Percentiles rank a stretch among this genome's conserved stretches.
Conservation (phyloP, 2,888 invertebrate species). For the Heliconius hortense region DNA sequence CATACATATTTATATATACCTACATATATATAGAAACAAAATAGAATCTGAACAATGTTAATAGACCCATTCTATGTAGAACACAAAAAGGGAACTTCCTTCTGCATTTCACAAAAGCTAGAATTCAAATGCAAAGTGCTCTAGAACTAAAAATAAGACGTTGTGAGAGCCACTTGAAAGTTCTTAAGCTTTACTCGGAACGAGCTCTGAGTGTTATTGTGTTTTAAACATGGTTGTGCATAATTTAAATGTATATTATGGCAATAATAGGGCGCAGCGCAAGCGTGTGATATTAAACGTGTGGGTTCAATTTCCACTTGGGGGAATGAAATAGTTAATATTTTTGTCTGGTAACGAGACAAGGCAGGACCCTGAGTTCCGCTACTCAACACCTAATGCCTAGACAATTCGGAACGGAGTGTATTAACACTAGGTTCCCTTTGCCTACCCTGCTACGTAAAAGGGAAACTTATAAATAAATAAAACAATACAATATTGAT, state of each 20-base stretch:
- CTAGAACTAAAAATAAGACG: conserved; percentile 48
- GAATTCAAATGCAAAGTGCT: conserved; percentile 39
- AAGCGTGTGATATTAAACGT: too few species aligned
- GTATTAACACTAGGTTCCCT: too few species aligned
- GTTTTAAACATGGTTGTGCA: neutral
- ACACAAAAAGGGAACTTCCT: conserved; percentile 15
- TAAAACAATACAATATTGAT: too few species aligned
- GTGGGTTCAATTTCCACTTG: neutral
- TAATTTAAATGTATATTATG: neutral
- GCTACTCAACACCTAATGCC: too few species aligned
- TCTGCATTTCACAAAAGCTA: conserved; percentile 23
- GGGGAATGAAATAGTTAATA: neutral
- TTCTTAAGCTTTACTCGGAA: conserved; percentile 27
- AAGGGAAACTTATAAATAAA: too few species aligned
- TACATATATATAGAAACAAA: neutral
- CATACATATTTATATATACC: too few species aligned
- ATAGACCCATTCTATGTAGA: conserved; percentile 9
- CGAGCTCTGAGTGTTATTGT: conserved; percentile 1
- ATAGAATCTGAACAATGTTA: conserved; percentile 6
- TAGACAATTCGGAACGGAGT: too few species aligned
- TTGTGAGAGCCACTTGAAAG: conserved; percentile 17
- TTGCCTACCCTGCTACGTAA: too few species aligned
- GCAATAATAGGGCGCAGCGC: neutral
- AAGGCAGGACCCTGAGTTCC: too few species aligned
- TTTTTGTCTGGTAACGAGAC: too few species aligned